phyloP scores from a whole-genome alignment of 2,797 vertebrate species.

The Crenuchus spilurus region DNA sequence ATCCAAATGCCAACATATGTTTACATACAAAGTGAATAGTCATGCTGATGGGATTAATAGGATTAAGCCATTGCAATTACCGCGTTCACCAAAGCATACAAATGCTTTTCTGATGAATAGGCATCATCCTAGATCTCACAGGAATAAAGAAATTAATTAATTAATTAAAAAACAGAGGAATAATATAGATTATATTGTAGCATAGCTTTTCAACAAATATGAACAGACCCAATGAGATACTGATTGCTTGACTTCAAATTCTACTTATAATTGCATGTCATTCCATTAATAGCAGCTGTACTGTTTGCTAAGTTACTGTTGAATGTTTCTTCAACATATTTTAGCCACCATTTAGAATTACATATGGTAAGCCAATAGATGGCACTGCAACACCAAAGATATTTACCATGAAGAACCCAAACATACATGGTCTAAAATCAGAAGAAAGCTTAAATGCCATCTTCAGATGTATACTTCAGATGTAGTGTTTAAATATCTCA shows the following conservation, averaged over 20 bases:
- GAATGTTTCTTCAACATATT: too few species aligned
- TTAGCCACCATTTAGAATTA: too few species aligned
- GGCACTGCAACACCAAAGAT: constrained; percentile 14
- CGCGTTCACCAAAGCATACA: constrained; percentile 39
- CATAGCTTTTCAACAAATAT: too few species aligned
- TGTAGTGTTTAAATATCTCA: not conserved
- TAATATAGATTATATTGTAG: not conserved
- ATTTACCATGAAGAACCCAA: not conserved
- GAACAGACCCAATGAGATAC: too few species aligned
- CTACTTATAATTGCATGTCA: too few species aligned
- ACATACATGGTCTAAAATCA: not conserved
- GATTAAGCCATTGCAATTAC: constrained; percentile 37
- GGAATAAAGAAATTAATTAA: constrained; percentile 25
- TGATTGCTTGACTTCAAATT: too few species aligned
- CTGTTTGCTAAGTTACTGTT: too few species aligned
- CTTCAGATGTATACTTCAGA: not conserved
- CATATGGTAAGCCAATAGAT: constrained; percentile 41
- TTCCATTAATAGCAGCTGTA: too few species aligned
- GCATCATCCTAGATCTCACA: constrained; percentile 17
- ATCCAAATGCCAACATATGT: not conserved
- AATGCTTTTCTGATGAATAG: constrained; percentile 36
- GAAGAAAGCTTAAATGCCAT: not conserved
- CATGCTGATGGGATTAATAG: constrained; percentile 10
- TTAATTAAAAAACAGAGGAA: constrained; percentile 4
- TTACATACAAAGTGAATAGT: not conserved